Evolutionary conservation across 2,888 invertebrate genomes (phyloP), one percentile per base, ranked within the genome.

Genomic region (Drosophila affinis): DNA sequence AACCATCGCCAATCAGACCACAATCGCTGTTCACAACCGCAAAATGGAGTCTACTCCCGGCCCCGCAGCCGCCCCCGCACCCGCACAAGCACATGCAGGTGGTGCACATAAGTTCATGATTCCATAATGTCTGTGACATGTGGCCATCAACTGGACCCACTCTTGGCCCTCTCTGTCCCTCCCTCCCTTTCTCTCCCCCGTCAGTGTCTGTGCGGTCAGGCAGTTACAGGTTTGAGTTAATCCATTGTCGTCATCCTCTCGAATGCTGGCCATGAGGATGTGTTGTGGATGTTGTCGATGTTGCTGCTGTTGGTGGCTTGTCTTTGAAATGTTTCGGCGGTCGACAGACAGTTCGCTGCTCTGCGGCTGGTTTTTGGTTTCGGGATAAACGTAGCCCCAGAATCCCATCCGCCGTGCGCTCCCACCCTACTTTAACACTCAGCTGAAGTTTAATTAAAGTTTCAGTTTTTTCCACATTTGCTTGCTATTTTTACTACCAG

Each of bases 121-220:
- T 82, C 74, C 73, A 81, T 86, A 81, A 83, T 86, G 79, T 79
- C 81, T 83, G 79, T 83, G 79, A 82, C 86, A 79, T 83, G 76
- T 72, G 79, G 71, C 68, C 62, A 60, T 52, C 58, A 46, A 61
- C 58, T 70, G 59, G 14, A 49, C 56, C 62, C 57, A 46, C 60
- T 34, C 32, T 9, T 39, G n/a, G 9, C 14, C 24, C 49, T 9
- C 64, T 21, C 59, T 44, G 32, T 49, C 47, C 39, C 55, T 34
- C 21, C 1, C 18, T 18, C 52, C 9, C 29, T 3, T 29, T 24
- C 17, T 7, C 45, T n/a, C 27, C 14, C 27, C 49, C 17, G 14
- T 32, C 48, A 64, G 72, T 59, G 69, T 65, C 55, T 82, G 72
- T 83, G 76, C 61, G 81, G 81, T 83, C 75, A 72, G 70, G 73